Conservation (phyloP, 2,113 vertebrate species). For the Tychaedon coryphoeus region DNA sequence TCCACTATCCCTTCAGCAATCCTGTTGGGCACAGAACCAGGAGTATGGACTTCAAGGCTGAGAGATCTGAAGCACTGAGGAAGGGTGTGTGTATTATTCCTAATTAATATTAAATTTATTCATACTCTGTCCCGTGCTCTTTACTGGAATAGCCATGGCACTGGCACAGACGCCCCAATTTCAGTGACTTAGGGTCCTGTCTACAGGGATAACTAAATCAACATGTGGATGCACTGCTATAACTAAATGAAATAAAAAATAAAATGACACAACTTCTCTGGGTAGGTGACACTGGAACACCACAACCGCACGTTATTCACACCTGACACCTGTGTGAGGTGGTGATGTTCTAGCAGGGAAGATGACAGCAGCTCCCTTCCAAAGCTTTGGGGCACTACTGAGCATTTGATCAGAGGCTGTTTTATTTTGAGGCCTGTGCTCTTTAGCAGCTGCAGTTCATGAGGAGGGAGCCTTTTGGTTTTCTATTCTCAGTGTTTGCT, state of each 20-base stretch:
- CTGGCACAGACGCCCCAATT: background rate
- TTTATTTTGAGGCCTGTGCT: background rate
- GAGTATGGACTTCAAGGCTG: background rate
- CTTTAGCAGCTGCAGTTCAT: background rate
- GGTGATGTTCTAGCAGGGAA: background rate
- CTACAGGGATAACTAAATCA: background rate
- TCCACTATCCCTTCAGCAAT: background rate
- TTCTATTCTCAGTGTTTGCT: background rate
- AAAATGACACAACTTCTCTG: background rate
- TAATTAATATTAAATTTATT: background rate
- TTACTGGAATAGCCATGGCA: background rate
- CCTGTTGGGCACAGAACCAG: rapidly evolving
- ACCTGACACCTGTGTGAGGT: background rate
- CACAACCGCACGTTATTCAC: rapidly evolving
- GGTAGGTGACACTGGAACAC: background rate
- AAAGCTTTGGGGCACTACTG: background rate
- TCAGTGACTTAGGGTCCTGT: background rate
- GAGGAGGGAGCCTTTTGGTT: background rate
- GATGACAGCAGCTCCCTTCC: background rate
- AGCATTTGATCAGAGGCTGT: background rate
- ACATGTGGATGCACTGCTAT: too few species aligned
- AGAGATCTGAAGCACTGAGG: background rate
- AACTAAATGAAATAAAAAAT: background rate
- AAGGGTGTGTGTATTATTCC: rapidly evolving
- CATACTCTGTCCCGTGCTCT: rapidly evolving